Conservation (phyloP, 23 tunicate genomes). For the Styela clava region DNA sequence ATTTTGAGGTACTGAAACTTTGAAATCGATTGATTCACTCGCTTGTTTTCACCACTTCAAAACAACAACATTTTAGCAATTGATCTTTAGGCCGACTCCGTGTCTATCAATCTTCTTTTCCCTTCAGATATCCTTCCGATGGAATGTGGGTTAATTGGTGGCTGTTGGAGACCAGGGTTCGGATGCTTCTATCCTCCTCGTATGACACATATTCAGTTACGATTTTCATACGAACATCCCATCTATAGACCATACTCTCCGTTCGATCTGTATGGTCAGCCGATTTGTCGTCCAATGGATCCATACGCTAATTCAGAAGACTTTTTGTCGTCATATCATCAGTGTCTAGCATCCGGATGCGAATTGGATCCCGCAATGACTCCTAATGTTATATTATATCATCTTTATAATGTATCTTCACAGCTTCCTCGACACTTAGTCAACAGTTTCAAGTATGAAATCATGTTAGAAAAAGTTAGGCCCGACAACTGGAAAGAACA, state of each 20-base stretch:
- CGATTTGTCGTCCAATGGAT: conserved; percentile 47
- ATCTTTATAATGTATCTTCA: conserved; percentile 13
- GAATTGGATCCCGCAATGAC: conserved; percentile 21
- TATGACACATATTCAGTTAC: conserved; percentile 24
- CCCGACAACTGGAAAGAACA: conserved; percentile 66
- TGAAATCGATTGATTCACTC: too few species aligned
- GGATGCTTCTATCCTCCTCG: conserved; percentile 57
- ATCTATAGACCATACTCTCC: neutral
- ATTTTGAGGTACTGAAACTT: too few species aligned
- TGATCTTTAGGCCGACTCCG: too few species aligned
- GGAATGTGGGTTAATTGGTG: conserved; percentile 80
- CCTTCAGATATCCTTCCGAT: conserved; percentile 48
- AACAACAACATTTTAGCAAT: too few species aligned
- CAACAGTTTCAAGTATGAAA: conserved; percentile 25
- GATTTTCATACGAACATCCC: conserved; percentile 39
- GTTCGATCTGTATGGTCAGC: conserved; percentile 45
- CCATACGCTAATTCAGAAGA: conserved; percentile 20
- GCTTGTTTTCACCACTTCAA: too few species aligned
- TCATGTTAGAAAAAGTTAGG: conserved; percentile 46
- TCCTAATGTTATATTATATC: conserved; percentile 5
- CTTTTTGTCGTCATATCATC: conserved; percentile 48
- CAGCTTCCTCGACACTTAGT: conserved; percentile 12
- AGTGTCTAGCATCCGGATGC: conserved; percentile 67
- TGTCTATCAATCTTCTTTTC: neutral
- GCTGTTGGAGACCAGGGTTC: conserved; percentile 54